phyloP scores from a whole-genome alignment of 2,888 invertebrate species.

The Brassicogethes aeneus region DNA sequence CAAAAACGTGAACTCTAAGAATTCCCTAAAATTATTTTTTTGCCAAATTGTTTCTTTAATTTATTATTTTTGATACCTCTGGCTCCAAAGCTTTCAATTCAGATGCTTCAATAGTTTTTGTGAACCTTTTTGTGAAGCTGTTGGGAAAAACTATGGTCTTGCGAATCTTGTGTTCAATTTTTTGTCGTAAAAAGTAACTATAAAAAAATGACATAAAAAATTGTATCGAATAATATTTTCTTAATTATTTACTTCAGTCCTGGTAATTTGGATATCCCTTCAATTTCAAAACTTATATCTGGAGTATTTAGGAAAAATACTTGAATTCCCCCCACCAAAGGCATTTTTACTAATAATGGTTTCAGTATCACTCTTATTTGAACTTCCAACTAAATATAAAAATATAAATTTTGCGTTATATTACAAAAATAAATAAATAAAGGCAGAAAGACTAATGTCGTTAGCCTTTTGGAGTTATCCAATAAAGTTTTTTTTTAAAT shows the following conservation, averaged over 20 bases:
- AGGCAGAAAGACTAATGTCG: too few relatives aligned
- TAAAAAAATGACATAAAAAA: too few relatives aligned
- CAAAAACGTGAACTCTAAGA: conserved; percentile 82
- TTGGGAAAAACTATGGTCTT: conserved; percentile 88
- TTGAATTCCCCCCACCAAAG: conserved; percentile 87
- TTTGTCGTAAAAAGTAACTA: conserved; percentile 26
- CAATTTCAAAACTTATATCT: conserved; percentile 89
- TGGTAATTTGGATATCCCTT: conserved; percentile 90
- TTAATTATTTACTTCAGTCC: conserved; percentile 75
- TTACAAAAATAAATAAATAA: too few relatives aligned
- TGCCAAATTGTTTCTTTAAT: conserved; percentile 4
- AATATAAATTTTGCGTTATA: too few relatives aligned
- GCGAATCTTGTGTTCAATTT: conserved; percentile 28
- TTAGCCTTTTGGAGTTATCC: too few relatives aligned
- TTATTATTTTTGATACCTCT: conserved; percentile 48
- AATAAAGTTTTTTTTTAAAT: too few relatives aligned
- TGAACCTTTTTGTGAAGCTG: conserved; percentile 79
- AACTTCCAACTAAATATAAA: conserved; percentile 23
- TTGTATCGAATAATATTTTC: too few relatives aligned
- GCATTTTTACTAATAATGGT: conserved; percentile 80
- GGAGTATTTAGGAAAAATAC: conserved; percentile 94
- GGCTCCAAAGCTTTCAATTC: conserved; percentile 82
- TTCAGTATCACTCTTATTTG: conserved; percentile 71
- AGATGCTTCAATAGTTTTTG: conserved; percentile 70
- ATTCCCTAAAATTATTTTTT: conserved; percentile 67